Evolutionary conservation across 92 coral and sea anemone genomes (phyloP).

Genomic region (Parazoanthus swiftii): DNA sequence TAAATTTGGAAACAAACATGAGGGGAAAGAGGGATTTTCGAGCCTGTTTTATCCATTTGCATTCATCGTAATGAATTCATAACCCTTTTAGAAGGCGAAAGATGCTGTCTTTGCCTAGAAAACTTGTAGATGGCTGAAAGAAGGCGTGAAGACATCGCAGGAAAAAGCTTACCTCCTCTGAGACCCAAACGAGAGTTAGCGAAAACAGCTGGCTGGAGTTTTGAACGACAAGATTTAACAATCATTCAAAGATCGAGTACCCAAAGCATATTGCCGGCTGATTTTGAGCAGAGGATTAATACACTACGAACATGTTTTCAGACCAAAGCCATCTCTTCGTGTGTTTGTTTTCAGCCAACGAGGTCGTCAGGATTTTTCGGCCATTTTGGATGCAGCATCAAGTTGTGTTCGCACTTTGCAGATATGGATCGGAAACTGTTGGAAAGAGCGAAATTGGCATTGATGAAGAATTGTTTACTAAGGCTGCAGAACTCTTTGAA

Average conservation of each 20-base stretch:
- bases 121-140: conserved; percentile 32
- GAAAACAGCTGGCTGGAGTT: conserved; percentile 34
- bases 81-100: conserved; percentile 26
- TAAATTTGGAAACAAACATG: conserved; percentile 46
- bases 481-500: conserved; percentile 62
- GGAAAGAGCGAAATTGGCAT: conserved; percentile 67
- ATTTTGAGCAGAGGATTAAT: conserved; percentile 56
- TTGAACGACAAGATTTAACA: conserved; percentile 21
- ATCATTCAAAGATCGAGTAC: conserved; percentile 53
- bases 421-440: conserved; percentile 69
- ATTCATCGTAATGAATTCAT: conserved; percentile 32
- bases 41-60: conserved; percentile 22
- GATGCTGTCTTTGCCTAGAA: conserved; percentile 36
- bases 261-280: conserved; percentile 53
- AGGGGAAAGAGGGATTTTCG: conserved; percentile 30
- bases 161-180: not conserved
- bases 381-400: conserved; percentile 73
- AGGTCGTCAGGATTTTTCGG: conserved; percentile 54
- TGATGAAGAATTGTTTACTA: conserved; percentile 73
- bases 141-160: not conserved
- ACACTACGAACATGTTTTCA: conserved; percentile 59
- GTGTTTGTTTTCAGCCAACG: conserved; percentile 57
- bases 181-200: conserved; percentile 15
- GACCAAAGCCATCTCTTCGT: conserved; percentile 32
- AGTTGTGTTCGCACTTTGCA: conserved; percentile 62